Evolutionary conservation across 2,113 vertebrate genomes (phyloP).

Genomic region (Dissostichus mawsoni): DNA sequence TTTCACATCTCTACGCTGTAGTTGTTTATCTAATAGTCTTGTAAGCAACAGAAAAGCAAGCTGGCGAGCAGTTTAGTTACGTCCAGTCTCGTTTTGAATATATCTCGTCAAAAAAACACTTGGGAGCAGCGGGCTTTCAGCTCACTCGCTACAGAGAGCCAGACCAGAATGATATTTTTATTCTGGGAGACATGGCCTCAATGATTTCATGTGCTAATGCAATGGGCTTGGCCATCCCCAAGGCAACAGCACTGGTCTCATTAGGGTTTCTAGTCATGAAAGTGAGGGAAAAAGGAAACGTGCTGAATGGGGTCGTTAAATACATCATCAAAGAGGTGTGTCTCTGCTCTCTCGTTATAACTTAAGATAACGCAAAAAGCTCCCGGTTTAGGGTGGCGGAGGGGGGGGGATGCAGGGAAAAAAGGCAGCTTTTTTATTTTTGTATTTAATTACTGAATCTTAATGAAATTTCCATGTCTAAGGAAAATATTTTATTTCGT

Average conservation of each 20-base stretch:
- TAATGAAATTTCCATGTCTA: slow-evolving; percentile 49
- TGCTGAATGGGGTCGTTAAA: slow-evolving; percentile 68
- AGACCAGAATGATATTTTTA: slow-evolving; percentile 67
- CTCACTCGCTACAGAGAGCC: slow-evolving; percentile 37
- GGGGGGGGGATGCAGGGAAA: background rate
- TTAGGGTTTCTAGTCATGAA: slow-evolving; percentile 74
- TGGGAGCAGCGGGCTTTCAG: slow-evolving; percentile 15
- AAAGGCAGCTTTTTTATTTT: slow-evolving; percentile 46
- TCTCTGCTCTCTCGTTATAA: slow-evolving; percentile 59
- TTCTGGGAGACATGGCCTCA: slow-evolving; percentile 63
- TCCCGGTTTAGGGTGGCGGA: background rate
- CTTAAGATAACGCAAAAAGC: slow-evolving; percentile 61
- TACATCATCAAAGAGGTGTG: slow-evolving; percentile 77
- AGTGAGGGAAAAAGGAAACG: slow-evolving; percentile 60
- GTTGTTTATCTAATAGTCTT: too few relatives aligned
- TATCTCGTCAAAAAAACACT: slow-evolving; percentile 1
- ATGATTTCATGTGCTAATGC: slow-evolving; percentile 74
- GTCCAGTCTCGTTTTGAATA: slow-evolving; percentile 15
- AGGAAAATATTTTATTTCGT: slow-evolving; percentile 37
- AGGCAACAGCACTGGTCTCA: slow-evolving; percentile 69
- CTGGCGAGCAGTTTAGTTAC: slow-evolving; percentile 3
- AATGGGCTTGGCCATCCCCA: slow-evolving; percentile 62
- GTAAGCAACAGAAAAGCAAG: slow-evolving; percentile 2
- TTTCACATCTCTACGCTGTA: background rate
- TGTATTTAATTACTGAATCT: slow-evolving; percentile 50